Base-by-base conservation (phyloP, 2,113 vertebrate genomes). In the Pelobates fuscus region DNA sequence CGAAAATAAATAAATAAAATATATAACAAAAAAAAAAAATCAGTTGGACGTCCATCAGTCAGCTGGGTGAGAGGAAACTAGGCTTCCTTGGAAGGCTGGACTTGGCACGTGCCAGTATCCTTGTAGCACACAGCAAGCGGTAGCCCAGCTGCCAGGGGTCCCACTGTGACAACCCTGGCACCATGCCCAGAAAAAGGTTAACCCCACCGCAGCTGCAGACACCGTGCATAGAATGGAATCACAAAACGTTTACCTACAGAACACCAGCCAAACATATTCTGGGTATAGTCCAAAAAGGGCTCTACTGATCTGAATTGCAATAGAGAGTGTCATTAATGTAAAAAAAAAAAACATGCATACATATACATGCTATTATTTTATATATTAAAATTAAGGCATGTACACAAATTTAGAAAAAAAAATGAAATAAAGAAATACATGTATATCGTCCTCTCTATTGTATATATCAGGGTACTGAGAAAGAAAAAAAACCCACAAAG, bases 61-160 rank as follows among this genome's bases (percentile, higher is more conserved):
- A 74, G 29, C 63, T 41, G 63, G 71, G 49, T 30, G 60, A 29
- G 63, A 75, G 71, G 63, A 75, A 75, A 58, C 29, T 24, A 61
- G 71, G 62, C 71, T 67, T 75, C 71, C 71, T 67, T 57, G 49
- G 54, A 63, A 75, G 71, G 71, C 71, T 30, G 72, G 37, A 46
- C 72, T 49, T 41, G 72, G 72, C 72, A 76, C 72, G 72, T 76
- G 72, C 72, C 72, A 76, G 54, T 46, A 76, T 30, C 72, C 72
- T 64, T 67, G 64, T 64, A 76, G 64, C 57, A 76, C 55, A 62
- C 72, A 76, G 72, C 55, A 49, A 59, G 72, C 54, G 72, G 64
- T 60, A 76, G 64, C 55, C 64, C 72, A 76, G 72, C 72, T 67
- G 72, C 72, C 72, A 76, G 72, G 72, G 72, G 64, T 76, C 72